phyloP scores from a whole-genome alignment of 2,113 vertebrate genomes.

The Labeo rohita region DNA sequence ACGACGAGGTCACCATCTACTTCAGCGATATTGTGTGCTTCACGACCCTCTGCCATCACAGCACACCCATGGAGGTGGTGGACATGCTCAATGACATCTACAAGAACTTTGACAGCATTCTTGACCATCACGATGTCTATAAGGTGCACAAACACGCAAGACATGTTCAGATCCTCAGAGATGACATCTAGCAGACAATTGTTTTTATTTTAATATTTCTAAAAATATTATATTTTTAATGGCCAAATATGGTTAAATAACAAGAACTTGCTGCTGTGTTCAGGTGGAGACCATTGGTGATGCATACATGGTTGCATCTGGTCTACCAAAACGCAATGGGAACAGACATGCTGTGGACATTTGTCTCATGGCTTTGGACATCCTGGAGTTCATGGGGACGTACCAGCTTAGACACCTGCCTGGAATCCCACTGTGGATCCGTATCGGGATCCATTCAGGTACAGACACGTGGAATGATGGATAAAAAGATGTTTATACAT shows the following conservation, averaged over 20 bases:
- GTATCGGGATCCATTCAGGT: constrained; percentile 98
- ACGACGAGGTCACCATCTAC: constrained; percentile 95
- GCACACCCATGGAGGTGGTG: constrained; percentile 98
- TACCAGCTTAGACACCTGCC: constrained; percentile 93
- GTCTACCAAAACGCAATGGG: constrained; percentile 92
- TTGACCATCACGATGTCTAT: constrained; percentile 96
- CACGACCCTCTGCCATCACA: constrained; percentile 96
- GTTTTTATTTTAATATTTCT: neutral
- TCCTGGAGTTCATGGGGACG: constrained; percentile 92
- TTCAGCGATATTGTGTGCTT: constrained; percentile 99
- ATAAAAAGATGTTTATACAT: neutral
- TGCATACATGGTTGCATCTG: constrained; percentile 97
- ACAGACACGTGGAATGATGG: constrained; percentile 24
- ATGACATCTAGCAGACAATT: neutral
- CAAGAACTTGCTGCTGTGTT: neutral
- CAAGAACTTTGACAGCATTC: constrained; percentile 94
- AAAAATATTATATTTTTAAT: too few relatives aligned
- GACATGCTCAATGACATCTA: constrained; percentile 98
- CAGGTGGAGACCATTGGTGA: constrained; percentile 98
- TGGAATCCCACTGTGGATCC: constrained; percentile 94
- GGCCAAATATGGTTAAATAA: neutral
- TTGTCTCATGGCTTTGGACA: constrained; percentile 94
- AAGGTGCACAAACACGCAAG: constrained; percentile 78
- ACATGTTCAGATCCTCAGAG: neutral
- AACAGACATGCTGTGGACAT: constrained; percentile 93